phyloP scores from a whole-genome alignment of 2,888 invertebrate genomes.

The Heliconius sara region DNA sequence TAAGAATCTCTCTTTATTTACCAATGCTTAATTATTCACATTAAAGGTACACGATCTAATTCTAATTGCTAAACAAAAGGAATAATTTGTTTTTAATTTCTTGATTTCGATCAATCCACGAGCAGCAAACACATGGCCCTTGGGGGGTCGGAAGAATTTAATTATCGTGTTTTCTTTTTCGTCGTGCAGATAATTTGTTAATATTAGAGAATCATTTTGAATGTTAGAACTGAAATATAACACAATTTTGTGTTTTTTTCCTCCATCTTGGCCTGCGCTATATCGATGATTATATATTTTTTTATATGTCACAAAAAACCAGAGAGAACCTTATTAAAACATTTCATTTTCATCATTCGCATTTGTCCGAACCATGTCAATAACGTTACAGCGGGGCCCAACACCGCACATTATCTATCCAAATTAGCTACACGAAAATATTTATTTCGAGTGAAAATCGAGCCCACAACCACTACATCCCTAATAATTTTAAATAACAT shows the following conservation, averaged over 20 bases:
- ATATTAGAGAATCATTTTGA: neutral
- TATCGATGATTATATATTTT: too few relatives aligned
- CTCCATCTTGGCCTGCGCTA: neutral
- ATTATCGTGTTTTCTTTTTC: conserved; percentile 17
- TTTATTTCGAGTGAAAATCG: too few relatives aligned
- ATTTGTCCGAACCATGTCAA: too few relatives aligned
- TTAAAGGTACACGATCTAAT: neutral
- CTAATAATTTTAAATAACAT: neutral
- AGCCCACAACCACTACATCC: neutral
- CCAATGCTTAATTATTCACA: neutral
- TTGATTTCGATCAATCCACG: conserved; percentile 4
- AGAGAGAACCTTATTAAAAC: neutral
- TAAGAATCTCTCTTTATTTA: neutral
- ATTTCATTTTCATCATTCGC: too few relatives aligned
- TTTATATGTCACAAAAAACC: neutral
- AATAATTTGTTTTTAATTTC: neutral
- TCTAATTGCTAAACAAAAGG: neutral
- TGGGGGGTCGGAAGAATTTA: conserved; percentile 3
- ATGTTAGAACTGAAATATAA: neutral
- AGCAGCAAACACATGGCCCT: neutral
- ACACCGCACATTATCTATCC: neutral
- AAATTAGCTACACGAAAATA: neutral
- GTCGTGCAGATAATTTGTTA: neutral
- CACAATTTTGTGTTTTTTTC: neutral
- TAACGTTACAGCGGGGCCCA: neutral